Evolutionary conservation across 2,888 invertebrate genomes (phyloP).

Genomic region (Caenorhabditis sp.): DNA sequence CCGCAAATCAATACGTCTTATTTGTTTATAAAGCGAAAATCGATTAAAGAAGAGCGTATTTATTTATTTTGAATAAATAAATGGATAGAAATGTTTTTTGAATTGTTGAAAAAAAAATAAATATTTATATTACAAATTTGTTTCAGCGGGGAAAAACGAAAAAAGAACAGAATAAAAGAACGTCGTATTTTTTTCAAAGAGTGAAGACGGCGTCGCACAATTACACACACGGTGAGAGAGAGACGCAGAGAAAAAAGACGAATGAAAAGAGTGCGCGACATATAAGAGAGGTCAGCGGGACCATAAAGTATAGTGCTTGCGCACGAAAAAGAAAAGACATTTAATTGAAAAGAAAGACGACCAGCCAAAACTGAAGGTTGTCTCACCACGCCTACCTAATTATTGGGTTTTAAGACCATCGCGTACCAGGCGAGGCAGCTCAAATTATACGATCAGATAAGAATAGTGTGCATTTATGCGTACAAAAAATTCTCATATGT

Average conservation of each 20-base stretch:
- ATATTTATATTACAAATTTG: constrained; percentile 6
- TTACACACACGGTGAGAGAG: background rate
- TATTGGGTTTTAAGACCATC: background rate
- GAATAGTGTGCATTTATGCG: background rate
- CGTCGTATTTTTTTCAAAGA: background rate
- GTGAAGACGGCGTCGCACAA: background rate
- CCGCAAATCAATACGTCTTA: background rate
- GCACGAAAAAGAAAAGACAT: constrained; percentile 1
- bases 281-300: background rate
- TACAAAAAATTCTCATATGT: background rate
- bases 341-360: constrained; percentile 5
- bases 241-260: constrained; percentile 18
- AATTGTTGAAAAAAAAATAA: background rate
- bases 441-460: constrained; percentile 1
- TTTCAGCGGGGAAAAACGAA: background rate
- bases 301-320: background rate
- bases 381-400: background rate
- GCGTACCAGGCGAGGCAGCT: background rate
- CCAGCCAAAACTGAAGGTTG: background rate
- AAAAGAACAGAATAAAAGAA: background rate
- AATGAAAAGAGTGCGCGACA: background rate
- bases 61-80: constrained; percentile 5
- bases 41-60: constrained; percentile 8
- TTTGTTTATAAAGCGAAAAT: constrained; percentile 16
- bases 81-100: constrained; percentile 4